Conservation (phyloP, 2,888 invertebrate genomes). For the Oscheius sp. region DNA sequence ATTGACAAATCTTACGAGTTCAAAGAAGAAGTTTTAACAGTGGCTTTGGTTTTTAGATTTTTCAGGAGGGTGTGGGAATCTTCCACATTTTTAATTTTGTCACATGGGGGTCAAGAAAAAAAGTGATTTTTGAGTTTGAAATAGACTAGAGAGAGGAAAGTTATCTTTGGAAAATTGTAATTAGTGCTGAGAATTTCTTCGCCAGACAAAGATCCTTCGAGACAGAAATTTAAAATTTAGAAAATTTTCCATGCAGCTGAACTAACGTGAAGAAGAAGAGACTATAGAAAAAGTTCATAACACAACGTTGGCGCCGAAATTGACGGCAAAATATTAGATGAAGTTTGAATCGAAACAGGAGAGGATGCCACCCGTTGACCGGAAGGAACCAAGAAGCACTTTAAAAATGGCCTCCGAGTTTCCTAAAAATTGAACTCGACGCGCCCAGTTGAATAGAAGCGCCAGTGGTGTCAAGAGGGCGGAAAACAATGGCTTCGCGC, state of each 20-base stretch:
- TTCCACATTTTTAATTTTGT: not conserved
- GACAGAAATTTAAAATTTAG: not conserved
- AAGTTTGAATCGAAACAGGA: too few relatives aligned
- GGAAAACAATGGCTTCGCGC: slow-evolving; percentile 28
- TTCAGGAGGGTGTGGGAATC: slow-evolving; percentile 8
- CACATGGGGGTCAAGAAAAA: not conserved
- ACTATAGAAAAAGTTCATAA: not conserved
- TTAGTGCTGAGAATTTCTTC: not conserved
- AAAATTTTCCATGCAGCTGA: not conserved
- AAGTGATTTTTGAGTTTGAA: not conserved
- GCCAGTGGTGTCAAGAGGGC: slow-evolving; percentile 27
- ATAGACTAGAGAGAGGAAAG: not conserved
- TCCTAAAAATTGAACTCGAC: slow-evolving; percentile 7
- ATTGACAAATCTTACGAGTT: not conserved
- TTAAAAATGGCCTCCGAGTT: not conserved
- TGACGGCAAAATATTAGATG: too few relatives aligned
- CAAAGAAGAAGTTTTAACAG: not conserved
- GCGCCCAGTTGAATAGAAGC: slow-evolving; percentile 9
- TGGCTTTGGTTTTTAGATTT: not conserved
- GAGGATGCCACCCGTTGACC: too few relatives aligned
- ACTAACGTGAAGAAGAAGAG: not conserved
- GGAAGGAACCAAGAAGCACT: too few relatives aligned
- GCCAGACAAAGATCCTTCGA: not conserved
- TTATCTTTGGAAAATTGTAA: not conserved
- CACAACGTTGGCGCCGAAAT: too few relatives aligned